Base-by-base conservation (phyloP, 2,113 vertebrate genomes). In the Manacus vitellinus region DNA sequence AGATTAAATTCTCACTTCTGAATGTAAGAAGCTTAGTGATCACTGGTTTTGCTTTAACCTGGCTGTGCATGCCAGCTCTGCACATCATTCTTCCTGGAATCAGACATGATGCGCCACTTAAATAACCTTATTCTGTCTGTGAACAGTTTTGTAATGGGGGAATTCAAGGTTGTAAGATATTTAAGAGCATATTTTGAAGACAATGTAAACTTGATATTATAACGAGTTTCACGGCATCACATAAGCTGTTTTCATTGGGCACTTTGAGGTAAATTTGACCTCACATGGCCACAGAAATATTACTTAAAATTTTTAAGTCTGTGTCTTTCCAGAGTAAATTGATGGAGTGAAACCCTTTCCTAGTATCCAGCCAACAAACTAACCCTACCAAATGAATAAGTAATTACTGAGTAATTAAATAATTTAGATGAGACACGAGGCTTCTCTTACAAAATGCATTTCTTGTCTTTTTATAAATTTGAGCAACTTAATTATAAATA, bases 41-140 rank as follows among this genome's bases (percentile, higher is more conserved):
- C 58, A 23, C 37, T 59, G 67, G 25, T 59, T 88, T 70, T 83
- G 55, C 56, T 83, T 75, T 55, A 86, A 74, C 75, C 20, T 79
- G 39, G 43, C 85, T 74, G 63, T 2, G 3, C 39, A 28, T 1
- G 2, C 23, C 33, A 86, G 33, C 76, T 74, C 61, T 66, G 43
- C 43, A n/a, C 68, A 21, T 67, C 5, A 2, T 66, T 85, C 58
- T 73, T 76, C 39, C 82, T 71, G 79, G 52, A 89, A 52, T 71
- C 70, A 86, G 79, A 51, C 43, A 20, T 8, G 39, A 63, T 83
- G 11, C 75, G 75, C 49, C 79, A 75, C 72, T 63, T 67, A 25
- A 51, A 49, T n/a, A 22, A 90, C 82, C 52, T 93, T 92, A 81
- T 92, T 95, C 88, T 84, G 68, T 52, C 85, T 75, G 35, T 71